Evolutionary conservation across 2,113 vertebrate genomes (phyloP).

Genomic region (Lophius piscatorius): DNA sequence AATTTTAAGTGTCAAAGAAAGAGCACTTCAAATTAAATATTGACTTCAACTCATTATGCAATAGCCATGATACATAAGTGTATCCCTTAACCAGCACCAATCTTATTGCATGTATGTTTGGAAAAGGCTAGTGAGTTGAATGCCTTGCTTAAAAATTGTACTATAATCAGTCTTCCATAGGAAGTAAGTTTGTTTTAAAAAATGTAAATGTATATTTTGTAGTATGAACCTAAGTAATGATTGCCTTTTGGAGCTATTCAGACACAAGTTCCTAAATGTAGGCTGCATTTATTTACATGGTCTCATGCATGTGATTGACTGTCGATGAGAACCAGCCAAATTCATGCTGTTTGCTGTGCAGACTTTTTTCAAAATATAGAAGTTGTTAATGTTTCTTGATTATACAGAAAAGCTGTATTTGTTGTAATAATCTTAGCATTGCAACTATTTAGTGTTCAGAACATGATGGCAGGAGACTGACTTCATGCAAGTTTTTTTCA

Average conservation of each 20-base stretch:
- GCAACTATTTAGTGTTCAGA: constrained; percentile 22
- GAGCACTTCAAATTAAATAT: constrained; percentile 38
- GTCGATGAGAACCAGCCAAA: constrained; percentile 28
- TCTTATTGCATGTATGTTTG: not conserved
- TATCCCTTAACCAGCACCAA: constrained; percentile 9
- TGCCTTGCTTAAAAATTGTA: constrained; percentile 24
- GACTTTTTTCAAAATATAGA: constrained; percentile 1
- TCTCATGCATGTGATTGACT: constrained; percentile 42
- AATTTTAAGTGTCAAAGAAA: constrained; percentile 20
- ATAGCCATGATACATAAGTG: constrained; percentile 5
- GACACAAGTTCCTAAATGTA: constrained; percentile 17
- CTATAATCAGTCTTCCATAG: constrained; percentile 75
- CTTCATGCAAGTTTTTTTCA: constrained; percentile 44
- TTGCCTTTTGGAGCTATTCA: constrained; percentile 22
- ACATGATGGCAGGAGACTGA: constrained; percentile 4
- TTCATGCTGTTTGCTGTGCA: constrained; percentile 41
- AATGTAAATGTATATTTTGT: not conserved
- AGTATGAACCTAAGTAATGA: not conserved
- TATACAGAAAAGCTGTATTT: constrained; percentile 32
- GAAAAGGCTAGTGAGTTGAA: constrained; percentile 14
- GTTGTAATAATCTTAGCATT: constrained; percentile 21
- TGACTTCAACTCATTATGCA: constrained; percentile 53
- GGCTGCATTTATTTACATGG: constrained; percentile 33
- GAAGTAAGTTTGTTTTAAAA: constrained; percentile 69
- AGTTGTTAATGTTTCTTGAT: constrained; percentile 8